Conservation (phyloP, 2,888 invertebrate species). For the Zeuzera pyrina region DNA sequence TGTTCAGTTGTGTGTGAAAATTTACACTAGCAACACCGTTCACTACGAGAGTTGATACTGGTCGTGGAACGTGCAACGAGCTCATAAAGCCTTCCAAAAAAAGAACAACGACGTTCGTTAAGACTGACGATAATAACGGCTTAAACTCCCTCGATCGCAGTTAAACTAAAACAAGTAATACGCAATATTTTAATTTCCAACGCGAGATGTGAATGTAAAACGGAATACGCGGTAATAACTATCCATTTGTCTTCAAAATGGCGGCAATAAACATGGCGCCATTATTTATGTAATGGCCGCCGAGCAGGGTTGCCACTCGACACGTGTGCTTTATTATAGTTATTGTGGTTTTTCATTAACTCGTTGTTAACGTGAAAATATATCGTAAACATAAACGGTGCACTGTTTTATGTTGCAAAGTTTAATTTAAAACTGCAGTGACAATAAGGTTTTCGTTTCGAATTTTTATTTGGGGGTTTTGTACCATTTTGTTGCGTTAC, state of each 20-base stretch:
- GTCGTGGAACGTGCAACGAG: conserved; percentile 24
- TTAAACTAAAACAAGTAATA: conserved; percentile 63
- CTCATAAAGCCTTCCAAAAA: conserved; percentile 22
- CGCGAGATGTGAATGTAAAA: conserved; percentile 64
- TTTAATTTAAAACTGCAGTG: conserved; percentile 1
- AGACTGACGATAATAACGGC: too few relatives aligned
- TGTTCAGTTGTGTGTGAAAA: conserved; percentile 40
- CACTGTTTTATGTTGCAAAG: conserved; percentile 1
- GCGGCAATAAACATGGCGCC: conserved; percentile 70
- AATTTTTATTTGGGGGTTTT: neutral
- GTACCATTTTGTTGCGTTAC: too few relatives aligned
- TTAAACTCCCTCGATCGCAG: conserved; percentile 61
- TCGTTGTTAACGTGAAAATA: conserved; percentile 33
- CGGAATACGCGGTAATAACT: conserved; percentile 68
- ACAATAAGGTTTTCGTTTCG: neutral
- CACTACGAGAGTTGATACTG: too few relatives aligned
- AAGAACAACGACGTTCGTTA: too few relatives aligned
- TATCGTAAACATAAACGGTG: conserved; percentile 19
- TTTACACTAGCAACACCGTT: conserved; percentile 32
- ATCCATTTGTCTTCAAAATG: conserved; percentile 73
- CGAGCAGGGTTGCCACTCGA: conserved; percentile 57
- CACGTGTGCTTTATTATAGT: conserved; percentile 64
- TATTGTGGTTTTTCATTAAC: conserved; percentile 65
- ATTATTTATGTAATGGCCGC: conserved; percentile 72
- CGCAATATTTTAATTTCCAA: conserved; percentile 71